phyloP scores from a whole-genome alignment of 2,113 vertebrate genomes.

The Neogobius melanostomus region DNA sequence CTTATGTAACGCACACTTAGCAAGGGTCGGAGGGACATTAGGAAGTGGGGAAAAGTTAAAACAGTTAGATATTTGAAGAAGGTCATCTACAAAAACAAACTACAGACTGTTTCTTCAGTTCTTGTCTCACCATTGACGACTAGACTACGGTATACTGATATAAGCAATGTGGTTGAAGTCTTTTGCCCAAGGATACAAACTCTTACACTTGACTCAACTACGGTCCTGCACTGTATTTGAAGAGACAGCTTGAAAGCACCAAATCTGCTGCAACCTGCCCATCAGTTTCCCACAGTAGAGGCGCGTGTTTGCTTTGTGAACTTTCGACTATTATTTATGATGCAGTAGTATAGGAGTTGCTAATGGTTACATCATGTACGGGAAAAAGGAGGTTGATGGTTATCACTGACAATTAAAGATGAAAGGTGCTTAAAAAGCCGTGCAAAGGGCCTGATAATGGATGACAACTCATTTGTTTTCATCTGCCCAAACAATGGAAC shows the following conservation, averaged over 20 bases:
- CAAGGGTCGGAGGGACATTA: background rate
- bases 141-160: no score
- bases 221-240: no score
- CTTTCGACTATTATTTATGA: background rate
- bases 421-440: slow-evolving; percentile 4
- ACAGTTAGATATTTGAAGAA: background rate
- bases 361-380: slow-evolving; percentile 5
- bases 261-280: background rate
- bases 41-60: background rate
- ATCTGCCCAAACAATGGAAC: background rate
- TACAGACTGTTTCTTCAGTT: no score
- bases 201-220: no score
- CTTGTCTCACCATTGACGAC: no score
- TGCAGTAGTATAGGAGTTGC: background rate
- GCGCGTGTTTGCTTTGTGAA: background rate
- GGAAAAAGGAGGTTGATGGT: background rate
- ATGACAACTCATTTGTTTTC: background rate
- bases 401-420: background rate
- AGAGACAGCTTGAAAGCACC: background rate
- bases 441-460: background rate
- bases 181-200: no score
- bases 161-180: no score
- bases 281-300: background rate
- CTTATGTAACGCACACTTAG: slow-evolving; percentile 14
- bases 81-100: no score